Base-by-base conservation (phyloP, 2,113 vertebrate genomes). In the Cairina moschata region DNA sequence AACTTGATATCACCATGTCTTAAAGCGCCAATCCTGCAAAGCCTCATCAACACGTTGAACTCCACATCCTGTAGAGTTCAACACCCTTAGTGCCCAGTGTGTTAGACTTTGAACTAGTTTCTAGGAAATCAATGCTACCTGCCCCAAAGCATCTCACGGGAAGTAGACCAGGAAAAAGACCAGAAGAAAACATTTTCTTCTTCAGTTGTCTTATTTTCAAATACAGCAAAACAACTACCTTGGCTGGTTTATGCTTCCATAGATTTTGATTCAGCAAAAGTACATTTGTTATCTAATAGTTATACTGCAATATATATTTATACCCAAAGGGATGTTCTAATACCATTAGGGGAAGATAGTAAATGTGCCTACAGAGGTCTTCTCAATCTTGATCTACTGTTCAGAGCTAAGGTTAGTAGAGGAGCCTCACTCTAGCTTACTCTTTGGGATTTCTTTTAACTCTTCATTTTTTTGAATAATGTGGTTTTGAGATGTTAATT, bases 31-130 rank as follows among this genome's bases (percentile, higher is more conserved):
- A 20, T 42, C 52, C 46, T 67, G 8, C 52, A 44, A 85, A 69
- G 3, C 54, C 22, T 55, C 73, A n/a, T 10, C 10, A 23, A 34
- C 2, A 6, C 7, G 28, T 40, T 67, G n/a, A n/a, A n/a, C n/a
- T n/a, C n/a, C 40, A 50, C 34, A 31, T 58, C 34, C 59, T 38
- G 4, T 8, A 10, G 40, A 1, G 1, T 8, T 56, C 23, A 26
- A 8, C 34, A 13, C 26, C 31, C 25, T 73, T 38, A 13, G 17
- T 23, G 34, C 36, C 23, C 0, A 0, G 18, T 25, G 6, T 14
- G 29, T 32, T 28, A 28, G 69, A 23, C 63, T 85, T 80, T 29
- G 42, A 34, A 13, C 40, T 22, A 21, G 32, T 56, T 18, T 44
- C 36, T 42, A 56, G 48, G 32, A 32, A 72, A 63, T 36, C 1